Base-by-base conservation (phyloP, 2,888 invertebrate genomes). In the Acleris emargana region DNA sequence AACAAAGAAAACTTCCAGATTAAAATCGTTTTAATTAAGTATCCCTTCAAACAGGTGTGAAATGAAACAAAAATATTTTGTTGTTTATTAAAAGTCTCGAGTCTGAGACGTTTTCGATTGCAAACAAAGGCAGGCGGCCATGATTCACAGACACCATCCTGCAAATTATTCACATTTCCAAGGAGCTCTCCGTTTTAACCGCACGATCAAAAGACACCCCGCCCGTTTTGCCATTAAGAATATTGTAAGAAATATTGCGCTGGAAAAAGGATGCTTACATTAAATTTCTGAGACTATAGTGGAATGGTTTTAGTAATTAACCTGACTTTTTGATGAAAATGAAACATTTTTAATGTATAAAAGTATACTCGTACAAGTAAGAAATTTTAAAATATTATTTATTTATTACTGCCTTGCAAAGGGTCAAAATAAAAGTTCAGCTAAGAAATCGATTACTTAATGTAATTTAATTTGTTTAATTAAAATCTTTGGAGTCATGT, bases 151-250 rank as follows among this genome's bases (percentile, higher is more conserved):
- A 64, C 59, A 51, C 54, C 25, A 59, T 55, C 17, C 59, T 54
- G 54, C 61, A 52, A 60, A 61, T 66, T 66, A 66, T 66, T 66
- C 61, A 61, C 66, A 66, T 66, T 66, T 60, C 51, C 55, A 66
- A 57, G 66, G 61, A 66, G 61, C 61, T 17, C 51, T 58, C 50
- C 54, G 61, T 66, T 66, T 66, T 45, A 61, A 66, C 66, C 61
- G 45, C 64, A 50, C 57, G 55, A 66, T 66, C 66, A 66, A 66
- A 66, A 66, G 66, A 47, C 50, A 50, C 22, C 61, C 60, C 58
- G 47, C 45, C 51, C 55, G 45, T 45, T 60, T 50, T 25, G 47
- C 66, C 61, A 66, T 66, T 66, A 64, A 22, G 50, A 57, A 61
- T 57, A 66, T 66, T 61, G 45, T 42, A n/a, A 57, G 61, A 61